phyloP scores from a whole-genome alignment of 2,888 invertebrate genomes.

The Athalia circularis region DNA sequence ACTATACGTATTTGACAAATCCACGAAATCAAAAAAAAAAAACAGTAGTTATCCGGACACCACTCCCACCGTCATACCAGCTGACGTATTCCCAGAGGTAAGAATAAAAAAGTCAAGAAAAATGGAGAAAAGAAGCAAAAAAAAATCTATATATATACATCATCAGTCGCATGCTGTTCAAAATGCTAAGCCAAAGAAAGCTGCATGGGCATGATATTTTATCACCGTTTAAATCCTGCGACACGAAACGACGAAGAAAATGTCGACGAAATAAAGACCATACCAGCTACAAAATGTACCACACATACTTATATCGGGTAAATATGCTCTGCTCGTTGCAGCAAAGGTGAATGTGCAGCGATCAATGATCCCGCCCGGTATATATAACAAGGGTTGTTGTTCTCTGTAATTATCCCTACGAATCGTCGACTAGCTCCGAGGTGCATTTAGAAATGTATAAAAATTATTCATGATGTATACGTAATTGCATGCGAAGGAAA shows the following conservation, averaged over 20 bases:
- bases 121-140: background rate
- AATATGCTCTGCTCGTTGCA: background rate
- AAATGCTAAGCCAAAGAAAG: constrained; percentile 14
- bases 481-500: no score
- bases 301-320: background rate
- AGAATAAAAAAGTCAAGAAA: background rate
- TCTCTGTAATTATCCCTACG: no score
- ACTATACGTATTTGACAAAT: background rate
- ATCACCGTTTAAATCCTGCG: background rate
- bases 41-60: background rate
- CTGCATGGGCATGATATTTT: background rate
- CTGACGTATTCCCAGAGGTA: constrained; percentile 7
- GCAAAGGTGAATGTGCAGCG: no score
- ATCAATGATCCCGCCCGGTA: no score
- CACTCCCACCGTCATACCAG: background rate
- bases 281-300: background rate
- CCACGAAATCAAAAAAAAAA: background rate
- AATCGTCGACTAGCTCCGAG: no score
- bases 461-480: no score
- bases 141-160: background rate
- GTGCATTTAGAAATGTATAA: no score
- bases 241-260: constrained; percentile 20
- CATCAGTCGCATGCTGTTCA: background rate
- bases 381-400: no score
- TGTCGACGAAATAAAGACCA: constrained; percentile 13